Percentiles rank a stretch among this genome's conserved stretches.
These are phyloP conservation scores for Meda fulgida DNA, from an alignment of 2,797 vertebrate species.

Conservation along the genomic window DNA sequence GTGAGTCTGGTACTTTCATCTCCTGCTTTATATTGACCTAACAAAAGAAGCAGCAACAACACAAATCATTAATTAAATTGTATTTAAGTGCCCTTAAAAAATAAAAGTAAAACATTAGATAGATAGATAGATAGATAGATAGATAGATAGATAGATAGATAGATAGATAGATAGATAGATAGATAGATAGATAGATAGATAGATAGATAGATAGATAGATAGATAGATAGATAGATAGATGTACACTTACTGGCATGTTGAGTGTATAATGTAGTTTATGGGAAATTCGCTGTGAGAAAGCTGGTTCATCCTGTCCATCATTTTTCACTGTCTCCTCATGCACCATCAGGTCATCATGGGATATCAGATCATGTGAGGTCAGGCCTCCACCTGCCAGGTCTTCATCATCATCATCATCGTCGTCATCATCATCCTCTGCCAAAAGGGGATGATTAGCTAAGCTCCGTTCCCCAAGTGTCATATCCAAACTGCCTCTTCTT, in stretches of 20 bases:
- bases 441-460: conserved; percentile 90
- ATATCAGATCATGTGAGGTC: conserved; percentile 92
- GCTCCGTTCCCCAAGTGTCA: conserved; percentile 89
- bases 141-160: not conserved
- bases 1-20: conserved; percentile 90
- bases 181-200: not conserved
- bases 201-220: no score
- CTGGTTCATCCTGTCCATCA: conserved; percentile 83
- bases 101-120: no score
- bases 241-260: conserved; percentile 89
- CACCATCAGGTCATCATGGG: conserved; percentile 97
- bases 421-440: conserved; percentile 86
- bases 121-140: not conserved
- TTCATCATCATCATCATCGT: conserved; percentile 79
- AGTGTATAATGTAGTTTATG: conserved; percentile 93
- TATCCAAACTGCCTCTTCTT: conserved; percentile 77
- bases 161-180: no score
- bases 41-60: conserved; percentile 40
- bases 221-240: not conserved
- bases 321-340: conserved; percentile 95
- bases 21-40: conserved; percentile 98
- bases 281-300: conserved; percentile 88
- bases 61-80: conserved; percentile 5
- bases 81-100: not conserved
- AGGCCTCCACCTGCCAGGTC: conserved; percentile 87